Evolutionary conservation across 1,140 invertebrate genomes (phyloP).

Genomic region (Bicyclus anynana): DNA sequence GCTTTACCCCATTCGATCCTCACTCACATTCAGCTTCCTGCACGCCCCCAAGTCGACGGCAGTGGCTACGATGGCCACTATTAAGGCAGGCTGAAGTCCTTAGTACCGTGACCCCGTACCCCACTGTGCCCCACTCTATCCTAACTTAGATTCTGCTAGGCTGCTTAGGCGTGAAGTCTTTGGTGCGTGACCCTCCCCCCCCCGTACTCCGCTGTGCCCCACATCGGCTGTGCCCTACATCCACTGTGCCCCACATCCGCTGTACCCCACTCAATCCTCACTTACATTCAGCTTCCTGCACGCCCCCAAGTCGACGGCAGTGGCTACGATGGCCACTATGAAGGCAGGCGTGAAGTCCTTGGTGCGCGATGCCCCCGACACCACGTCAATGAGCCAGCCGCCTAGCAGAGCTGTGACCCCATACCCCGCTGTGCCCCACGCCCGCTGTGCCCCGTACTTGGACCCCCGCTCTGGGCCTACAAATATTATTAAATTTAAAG

Average conservation of each 20-base stretch:
- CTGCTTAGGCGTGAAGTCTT: too few relatives aligned
- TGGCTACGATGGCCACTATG: slow-evolving; percentile 80
- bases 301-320: slow-evolving; percentile 80
- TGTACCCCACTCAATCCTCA: too few relatives aligned
- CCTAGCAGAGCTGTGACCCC: slow-evolving; percentile 80
- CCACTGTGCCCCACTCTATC: too few relatives aligned
- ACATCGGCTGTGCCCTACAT: slow-evolving; percentile 90
- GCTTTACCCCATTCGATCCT: too few relatives aligned
- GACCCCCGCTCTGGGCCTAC: slow-evolving; percentile 79
- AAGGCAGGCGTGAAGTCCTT: slow-evolving; percentile 86
- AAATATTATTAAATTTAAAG: background rate
- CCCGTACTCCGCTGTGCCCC: slow-evolving; percentile 86
- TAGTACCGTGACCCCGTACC: too few relatives aligned
- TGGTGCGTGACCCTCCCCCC: slow-evolving; percentile 51
- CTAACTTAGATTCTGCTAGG: background rate
- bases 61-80: slow-evolving; percentile 81
- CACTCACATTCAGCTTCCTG: slow-evolving; percentile 78
- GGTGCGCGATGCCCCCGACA: slow-evolving; percentile 49
- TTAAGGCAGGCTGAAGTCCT: slow-evolving; percentile 84
- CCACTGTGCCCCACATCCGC: too few relatives aligned
- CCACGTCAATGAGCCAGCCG: slow-evolving; percentile 81
- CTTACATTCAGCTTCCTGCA: slow-evolving; percentile 80
- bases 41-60: slow-evolving; percentile 81
- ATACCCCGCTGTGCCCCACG: slow-evolving; percentile 89
- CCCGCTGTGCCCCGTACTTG: slow-evolving; percentile 86